Evolutionary conservation across 2,113 vertebrate species (phyloP).

Genomic region (Cyrtonyx montezumae): DNA sequence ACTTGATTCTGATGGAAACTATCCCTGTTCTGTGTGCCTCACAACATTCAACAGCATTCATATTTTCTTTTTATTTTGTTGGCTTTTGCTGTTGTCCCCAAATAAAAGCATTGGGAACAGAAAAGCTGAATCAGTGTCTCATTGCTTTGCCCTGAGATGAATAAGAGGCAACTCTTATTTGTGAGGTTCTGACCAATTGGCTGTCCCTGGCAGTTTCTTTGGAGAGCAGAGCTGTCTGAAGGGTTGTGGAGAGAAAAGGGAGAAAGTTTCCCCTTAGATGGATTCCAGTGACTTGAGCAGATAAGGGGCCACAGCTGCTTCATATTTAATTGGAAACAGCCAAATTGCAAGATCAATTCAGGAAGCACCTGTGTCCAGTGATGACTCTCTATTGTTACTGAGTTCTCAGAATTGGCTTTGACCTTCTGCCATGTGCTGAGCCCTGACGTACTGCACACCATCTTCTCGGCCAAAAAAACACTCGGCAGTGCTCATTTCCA

Average conservation of each 20-base stretch:
- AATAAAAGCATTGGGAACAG: slow-evolving; percentile 6
- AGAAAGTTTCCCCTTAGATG: slow-evolving; percentile 24
- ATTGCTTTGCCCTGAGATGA: slow-evolving; percentile 53
- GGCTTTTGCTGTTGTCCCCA: slow-evolving; percentile 6
- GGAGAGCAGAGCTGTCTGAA: background rate
- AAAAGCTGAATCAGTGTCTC: slow-evolving; percentile 44
- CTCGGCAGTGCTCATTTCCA: background rate
- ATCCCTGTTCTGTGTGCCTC: background rate
- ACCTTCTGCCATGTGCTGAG: background rate
- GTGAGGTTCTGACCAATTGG: slow-evolving; percentile 38
- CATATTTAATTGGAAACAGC: slow-evolving; percentile 77
- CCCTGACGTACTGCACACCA: background rate
- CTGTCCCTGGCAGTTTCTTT: background rate
- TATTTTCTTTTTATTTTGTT: slow-evolving; percentile 34
- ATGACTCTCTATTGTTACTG: slow-evolving; percentile 66
- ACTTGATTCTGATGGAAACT: background rate
- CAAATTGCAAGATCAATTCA: slow-evolving; percentile 68
- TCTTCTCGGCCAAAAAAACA: background rate
- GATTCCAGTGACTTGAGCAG: slow-evolving; percentile 67
- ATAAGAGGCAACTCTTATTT: background rate
- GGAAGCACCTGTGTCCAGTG: slow-evolving; percentile 79
- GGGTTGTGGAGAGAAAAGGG: background rate
- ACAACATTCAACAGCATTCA: background rate
- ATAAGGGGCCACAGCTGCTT: slow-evolving; percentile 77
- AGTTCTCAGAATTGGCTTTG: slow-evolving; percentile 35